phyloP scores from a whole-genome alignment of 2,113 vertebrate species.

The Limnothrissa miodon region DNA sequence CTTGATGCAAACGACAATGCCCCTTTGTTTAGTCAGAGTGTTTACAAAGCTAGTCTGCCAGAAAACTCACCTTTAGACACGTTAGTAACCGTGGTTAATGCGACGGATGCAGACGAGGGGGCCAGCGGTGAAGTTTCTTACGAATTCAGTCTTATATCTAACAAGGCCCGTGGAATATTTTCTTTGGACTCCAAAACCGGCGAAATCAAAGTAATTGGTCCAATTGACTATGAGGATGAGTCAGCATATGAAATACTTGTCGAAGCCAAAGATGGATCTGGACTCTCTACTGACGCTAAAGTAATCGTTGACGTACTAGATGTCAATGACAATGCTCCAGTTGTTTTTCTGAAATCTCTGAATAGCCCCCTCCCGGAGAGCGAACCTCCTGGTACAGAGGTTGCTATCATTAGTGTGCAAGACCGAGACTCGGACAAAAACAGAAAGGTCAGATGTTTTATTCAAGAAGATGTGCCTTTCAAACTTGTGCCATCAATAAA shows the following conservation, averaged over 20 bases:
- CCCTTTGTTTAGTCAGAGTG: constrained; percentile 51
- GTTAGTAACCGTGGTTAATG: constrained; percentile 49
- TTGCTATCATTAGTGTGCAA: constrained; percentile 64
- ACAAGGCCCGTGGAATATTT: constrained; percentile 14
- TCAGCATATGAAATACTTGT: constrained; percentile 37
- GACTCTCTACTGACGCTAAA: constrained; percentile 46
- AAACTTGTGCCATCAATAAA: constrained; percentile 58
- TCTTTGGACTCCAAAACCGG: constrained; percentile 20
- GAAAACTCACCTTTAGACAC: constrained; percentile 56
- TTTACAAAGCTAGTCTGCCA: constrained; percentile 56
- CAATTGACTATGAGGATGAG: constrained; percentile 48
- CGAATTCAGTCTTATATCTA: constrained; percentile 50
- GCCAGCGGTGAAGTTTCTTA: constrained; percentile 65
- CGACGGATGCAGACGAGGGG: constrained; percentile 61
- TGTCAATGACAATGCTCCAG: constrained; percentile 49
- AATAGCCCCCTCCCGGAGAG: constrained; percentile 56
- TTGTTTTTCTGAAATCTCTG: constrained; percentile 59
- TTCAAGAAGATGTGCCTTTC: constrained; percentile 57
- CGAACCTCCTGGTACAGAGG: constrained; percentile 50
- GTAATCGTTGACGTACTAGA: constrained; percentile 59
- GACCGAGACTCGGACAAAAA: constrained; percentile 66
- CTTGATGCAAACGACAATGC: constrained; percentile 62
- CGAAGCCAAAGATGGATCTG: constrained; percentile 60
- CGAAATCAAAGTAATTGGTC: constrained; percentile 23
- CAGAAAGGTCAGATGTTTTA: constrained; percentile 58